phyloP scores from a whole-genome alignment of 2,113 vertebrate species.

The Brachirus orientalis region DNA sequence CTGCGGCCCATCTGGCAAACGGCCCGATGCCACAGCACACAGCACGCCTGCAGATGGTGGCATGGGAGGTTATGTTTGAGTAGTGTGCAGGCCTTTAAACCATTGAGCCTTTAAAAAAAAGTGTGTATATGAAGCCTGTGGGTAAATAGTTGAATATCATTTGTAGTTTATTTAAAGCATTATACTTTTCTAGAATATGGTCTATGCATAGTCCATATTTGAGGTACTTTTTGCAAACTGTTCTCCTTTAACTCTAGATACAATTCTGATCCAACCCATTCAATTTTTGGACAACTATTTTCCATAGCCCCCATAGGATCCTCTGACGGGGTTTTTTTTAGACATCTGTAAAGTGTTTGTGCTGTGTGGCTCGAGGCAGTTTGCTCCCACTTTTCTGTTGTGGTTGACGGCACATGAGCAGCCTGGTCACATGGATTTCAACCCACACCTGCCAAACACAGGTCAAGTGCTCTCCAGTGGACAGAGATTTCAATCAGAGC shows the following conservation, averaged over 20 bases:
- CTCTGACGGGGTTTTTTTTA: not conserved
- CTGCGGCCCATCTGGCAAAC: slow-evolving; percentile 97
- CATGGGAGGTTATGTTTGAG: slow-evolving; percentile 52
- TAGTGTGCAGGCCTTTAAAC: slow-evolving; percentile 30
- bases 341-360: slow-evolving; percentile 87
- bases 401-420: slow-evolving; percentile 99
- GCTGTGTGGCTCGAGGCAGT: slow-evolving; percentile 94
- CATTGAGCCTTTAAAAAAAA: slow-evolving; percentile 2
- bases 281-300: not conserved
- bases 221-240: not conserved
- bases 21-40: slow-evolving; percentile 93
- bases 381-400: slow-evolving; percentile 99
- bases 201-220: slow-evolving; percentile 2
- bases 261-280: not conserved
- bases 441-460: slow-evolving; percentile 74
- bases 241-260: not conserved
- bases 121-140: not conserved
- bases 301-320: not conserved
- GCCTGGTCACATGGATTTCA: slow-evolving; percentile 92
- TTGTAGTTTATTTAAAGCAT: not conserved
- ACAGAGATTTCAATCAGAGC: not conserved
- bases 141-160: no score
- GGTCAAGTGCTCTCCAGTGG: not conserved
- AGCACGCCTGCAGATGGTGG: slow-evolving; percentile 86
- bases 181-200: not conserved